phyloP scores from a whole-genome alignment of 2,888 invertebrate species.

The Chesias legatella region DNA sequence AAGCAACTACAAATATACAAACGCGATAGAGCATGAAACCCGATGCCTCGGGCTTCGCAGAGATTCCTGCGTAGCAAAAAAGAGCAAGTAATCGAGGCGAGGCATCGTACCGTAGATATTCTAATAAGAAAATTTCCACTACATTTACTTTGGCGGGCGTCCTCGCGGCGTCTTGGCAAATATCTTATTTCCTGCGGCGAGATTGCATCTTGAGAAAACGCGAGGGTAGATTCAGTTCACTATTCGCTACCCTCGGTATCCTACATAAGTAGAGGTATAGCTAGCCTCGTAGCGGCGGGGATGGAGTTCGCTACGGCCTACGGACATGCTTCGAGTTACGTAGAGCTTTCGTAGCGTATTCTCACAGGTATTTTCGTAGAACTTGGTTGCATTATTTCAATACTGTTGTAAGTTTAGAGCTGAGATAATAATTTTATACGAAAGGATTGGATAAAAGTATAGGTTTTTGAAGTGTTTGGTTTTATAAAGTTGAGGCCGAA shows the following conservation, averaged over 20 bases:
- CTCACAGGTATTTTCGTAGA: conserved; percentile 22
- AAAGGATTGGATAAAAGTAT: too few species aligned
- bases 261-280: conserved; percentile 19
- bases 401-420: neutral
- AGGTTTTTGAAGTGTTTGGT: too few species aligned
- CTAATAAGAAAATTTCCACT: conserved; percentile 82
- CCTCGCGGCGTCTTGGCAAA: conserved; percentile 81
- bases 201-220: conserved; percentile 81
- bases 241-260: conserved; percentile 57
- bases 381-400: conserved; percentile 20
- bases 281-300: conserved; percentile 18
- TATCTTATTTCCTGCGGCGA: conserved; percentile 81
- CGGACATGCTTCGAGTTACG: conserved; percentile 36
- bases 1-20: conserved; percentile 30
- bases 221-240: conserved; percentile 73
- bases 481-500: too few species aligned
- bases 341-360: conserved; percentile 27
- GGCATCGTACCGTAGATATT: conserved; percentile 79
- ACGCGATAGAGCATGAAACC: conserved; percentile 59
- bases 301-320: conserved; percentile 22
- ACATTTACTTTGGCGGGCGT: conserved; percentile 79
- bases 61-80: conserved; percentile 73
- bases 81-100: conserved; percentile 63
- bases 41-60: conserved; percentile 39
- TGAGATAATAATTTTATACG: too few species aligned